Evolutionary conservation across 2,888 invertebrate genomes (phyloP).

Genomic region (Cheilosia soror): DNA sequence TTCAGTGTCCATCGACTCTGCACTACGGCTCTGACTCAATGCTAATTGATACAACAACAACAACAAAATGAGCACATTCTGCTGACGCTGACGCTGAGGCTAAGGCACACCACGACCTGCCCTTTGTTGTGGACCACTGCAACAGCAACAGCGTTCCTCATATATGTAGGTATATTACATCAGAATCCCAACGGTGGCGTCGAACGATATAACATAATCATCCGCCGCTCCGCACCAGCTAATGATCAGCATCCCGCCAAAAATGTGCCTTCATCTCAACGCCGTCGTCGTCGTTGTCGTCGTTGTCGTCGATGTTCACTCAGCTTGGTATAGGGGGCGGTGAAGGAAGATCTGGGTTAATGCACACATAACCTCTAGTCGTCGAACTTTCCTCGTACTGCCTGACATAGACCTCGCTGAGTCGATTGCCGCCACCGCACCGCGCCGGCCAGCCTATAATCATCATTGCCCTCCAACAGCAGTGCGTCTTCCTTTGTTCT

Average conservation of each 20-base stretch:
- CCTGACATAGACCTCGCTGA: background rate
- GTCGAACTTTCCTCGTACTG: background rate
- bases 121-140: conserved; percentile 20
- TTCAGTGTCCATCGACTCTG: no score
- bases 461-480: background rate
- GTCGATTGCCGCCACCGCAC: background rate
- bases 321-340: background rate
- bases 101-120: conserved; percentile 29
- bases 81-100: no score
- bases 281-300: background rate
- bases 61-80: background rate
- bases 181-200: conserved; percentile 24
- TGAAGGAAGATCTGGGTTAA: conserved; percentile 18
- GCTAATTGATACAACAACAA: no score
- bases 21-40: no score
- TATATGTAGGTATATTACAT: conserved; percentile 23
- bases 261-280: background rate
- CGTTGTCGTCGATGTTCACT: no score
- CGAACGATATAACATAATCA: conserved; percentile 14
- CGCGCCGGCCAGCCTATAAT: background rate
- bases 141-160: background rate
- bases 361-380: conserved; percentile 20
- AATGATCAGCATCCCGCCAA: conserved; percentile 34
- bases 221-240: background rate
- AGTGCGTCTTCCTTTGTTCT: conserved; percentile 15